phyloP scores from a whole-genome alignment of 2,113 vertebrate species.

The Lophotis ruficrista region DNA sequence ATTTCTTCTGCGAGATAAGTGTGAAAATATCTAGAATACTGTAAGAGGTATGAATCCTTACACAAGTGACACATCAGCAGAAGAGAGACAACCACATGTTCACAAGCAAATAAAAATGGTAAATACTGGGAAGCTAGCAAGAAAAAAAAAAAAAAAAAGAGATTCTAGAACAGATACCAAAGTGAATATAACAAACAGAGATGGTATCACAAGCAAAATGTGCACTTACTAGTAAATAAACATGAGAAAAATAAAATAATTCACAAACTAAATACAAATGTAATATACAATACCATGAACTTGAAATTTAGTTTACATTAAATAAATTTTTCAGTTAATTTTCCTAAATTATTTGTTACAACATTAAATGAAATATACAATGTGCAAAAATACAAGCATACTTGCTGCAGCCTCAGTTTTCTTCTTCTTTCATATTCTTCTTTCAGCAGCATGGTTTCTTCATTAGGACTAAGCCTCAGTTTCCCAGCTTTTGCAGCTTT shows the following conservation, averaged over 20 bases:
- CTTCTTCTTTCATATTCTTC: constrained; percentile 90
- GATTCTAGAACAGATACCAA: neutral
- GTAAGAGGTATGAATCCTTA: neutral
- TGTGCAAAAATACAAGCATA: constrained; percentile 26
- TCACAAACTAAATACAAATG: neutral
- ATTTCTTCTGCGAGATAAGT: neutral
- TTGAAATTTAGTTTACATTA: neutral
- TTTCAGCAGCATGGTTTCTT: constrained; percentile 86
- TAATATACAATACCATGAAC: neutral
- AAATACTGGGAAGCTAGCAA: neutral
- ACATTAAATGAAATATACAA: neutral
- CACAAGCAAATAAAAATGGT: neutral
- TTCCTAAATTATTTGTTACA: neutral
- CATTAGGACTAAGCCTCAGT: constrained; percentile 89
- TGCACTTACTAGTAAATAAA: neutral
- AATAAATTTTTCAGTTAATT: neutral
- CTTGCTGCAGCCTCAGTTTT: constrained; percentile 91
- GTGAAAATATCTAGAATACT: neutral
- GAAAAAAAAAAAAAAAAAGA: neutral
- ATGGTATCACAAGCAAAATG: neutral
- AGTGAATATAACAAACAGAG: neutral
- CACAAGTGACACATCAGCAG: neutral
- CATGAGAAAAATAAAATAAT: neutral
- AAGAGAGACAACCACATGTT: neutral
- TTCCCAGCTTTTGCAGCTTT: constrained; percentile 71